Conservation (phyloP, 2,888 invertebrate genomes). For the Uloborus plumipes region DNA sequence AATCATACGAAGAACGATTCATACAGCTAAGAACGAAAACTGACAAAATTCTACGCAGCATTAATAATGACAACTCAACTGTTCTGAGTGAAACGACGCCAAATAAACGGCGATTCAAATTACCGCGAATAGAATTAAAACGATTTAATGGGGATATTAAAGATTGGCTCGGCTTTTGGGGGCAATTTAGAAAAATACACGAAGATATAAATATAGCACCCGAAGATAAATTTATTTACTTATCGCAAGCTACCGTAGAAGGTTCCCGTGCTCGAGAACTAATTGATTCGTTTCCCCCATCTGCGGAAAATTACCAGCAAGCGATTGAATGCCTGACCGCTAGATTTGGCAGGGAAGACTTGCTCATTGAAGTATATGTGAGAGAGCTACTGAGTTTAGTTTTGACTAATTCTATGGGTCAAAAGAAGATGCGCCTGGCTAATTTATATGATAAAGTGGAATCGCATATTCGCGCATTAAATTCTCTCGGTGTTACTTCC, state of each 20-base stretch:
- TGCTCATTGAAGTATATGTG: constrained; percentile 67
- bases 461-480: background rate
- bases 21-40: background rate
- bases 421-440: background rate
- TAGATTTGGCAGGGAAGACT: constrained; percentile 66
- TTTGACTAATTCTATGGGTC: background rate
- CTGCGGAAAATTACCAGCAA: constrained; percentile 67
- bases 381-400: constrained; percentile 68
- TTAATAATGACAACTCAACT: too few relatives aligned
- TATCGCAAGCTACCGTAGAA: constrained; percentile 63
- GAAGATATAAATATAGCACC: constrained; percentile 60
- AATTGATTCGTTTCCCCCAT: constrained; percentile 59
- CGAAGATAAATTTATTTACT: constrained; percentile 65
- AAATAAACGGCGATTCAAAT: constrained; percentile 37
- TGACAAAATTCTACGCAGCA: background rate
- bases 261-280: constrained; percentile 67
- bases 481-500: background rate
- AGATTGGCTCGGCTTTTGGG: constrained; percentile 66
- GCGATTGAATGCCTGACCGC: constrained; percentile 61
- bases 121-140: constrained; percentile 66
- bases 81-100: too few relatives aligned
- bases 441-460: background rate
- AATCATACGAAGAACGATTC: background rate
- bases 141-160: constrained; percentile 66
- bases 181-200: constrained; percentile 67